These are phyloP conservation scores for Salvelinus sp. DNA, from an alignment of 2,113 vertebrate species.

Conservation along the genomic window DNA sequence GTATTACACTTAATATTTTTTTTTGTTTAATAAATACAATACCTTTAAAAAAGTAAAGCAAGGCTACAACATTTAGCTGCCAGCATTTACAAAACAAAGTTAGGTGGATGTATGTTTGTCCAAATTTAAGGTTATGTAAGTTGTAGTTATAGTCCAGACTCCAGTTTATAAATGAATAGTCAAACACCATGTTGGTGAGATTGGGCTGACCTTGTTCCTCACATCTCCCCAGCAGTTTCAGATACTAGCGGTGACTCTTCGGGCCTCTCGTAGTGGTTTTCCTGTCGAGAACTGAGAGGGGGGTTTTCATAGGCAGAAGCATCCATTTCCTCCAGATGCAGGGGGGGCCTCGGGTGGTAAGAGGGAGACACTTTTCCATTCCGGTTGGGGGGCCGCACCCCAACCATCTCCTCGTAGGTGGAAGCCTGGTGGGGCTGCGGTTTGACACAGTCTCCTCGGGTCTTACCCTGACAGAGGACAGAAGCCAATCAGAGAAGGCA, in stretches of 20 bases:
- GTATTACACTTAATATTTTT: too few species aligned
- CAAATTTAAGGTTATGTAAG: too few species aligned
- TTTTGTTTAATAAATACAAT: too few species aligned
- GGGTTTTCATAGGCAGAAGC: conserved; percentile 40
- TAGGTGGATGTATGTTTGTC: too few species aligned
- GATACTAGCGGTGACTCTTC: not conserved
- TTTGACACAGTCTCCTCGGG: not conserved
- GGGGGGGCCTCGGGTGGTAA: not conserved
- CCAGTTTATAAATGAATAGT: too few species aligned
- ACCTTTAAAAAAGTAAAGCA: too few species aligned
- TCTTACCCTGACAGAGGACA: conserved; percentile 51
- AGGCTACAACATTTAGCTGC: too few species aligned
- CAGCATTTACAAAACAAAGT: too few species aligned
- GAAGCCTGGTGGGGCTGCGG: conserved; percentile 28
- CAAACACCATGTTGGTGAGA: too few species aligned
- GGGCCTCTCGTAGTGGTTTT: conserved; percentile 65
- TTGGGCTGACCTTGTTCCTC: too few species aligned
- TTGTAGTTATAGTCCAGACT: too few species aligned
- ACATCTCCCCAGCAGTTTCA: not conserved
- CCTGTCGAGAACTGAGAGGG: conserved; percentile 9
- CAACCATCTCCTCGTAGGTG: conserved; percentile 76
- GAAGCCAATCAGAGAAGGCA: not conserved
- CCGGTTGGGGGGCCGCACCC: not conserved
- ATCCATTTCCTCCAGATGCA: conserved; percentile 45
- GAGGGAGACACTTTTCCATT: conserved; percentile 20